phyloP scores from a whole-genome alignment of 1,140 invertebrate species.

The Archivesica marissinica region DNA sequence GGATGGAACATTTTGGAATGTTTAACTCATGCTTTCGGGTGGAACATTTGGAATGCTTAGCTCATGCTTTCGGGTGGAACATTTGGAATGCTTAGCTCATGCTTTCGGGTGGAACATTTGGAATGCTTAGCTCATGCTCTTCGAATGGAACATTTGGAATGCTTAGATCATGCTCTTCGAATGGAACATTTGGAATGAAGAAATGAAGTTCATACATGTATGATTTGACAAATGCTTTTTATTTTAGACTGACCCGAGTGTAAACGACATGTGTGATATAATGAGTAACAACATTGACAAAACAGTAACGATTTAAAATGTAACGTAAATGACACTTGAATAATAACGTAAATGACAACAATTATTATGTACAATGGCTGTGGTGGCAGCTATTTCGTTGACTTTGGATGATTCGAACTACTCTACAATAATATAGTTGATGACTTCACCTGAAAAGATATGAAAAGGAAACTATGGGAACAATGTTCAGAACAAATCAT shows the following conservation, averaged over 20 bases:
- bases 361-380: conserved; percentile 9
- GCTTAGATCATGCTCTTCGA: too few species aligned
- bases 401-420: conserved; percentile 14
- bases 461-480: neutral
- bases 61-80: too few species aligned
- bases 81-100: too few species aligned
- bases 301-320: neutral
- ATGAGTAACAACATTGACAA: neutral
- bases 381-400: conserved; percentile 36
- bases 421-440: conserved; percentile 21
- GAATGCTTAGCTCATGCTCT: too few species aligned
- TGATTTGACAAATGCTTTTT: conserved; percentile 27
- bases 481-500: neutral
- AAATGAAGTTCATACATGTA: too few species aligned
- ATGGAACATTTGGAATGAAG: too few species aligned
- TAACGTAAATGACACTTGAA: conserved; percentile 22
- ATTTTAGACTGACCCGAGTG: conserved; percentile 46
- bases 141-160: too few species aligned
- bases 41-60: too few species aligned
- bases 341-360: neutral
- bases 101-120: too few species aligned
- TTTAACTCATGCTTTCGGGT: too few species aligned
- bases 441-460: conserved; percentile 22
- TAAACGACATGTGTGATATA: conserved; percentile 20
- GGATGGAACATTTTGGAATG: too few species aligned